Percentiles rank a stretch among this genome's conserved stretches.
Evolutionary conservation across 1,140 invertebrate species (phyloP).

Genomic region (Penaeus indicus): DNA sequence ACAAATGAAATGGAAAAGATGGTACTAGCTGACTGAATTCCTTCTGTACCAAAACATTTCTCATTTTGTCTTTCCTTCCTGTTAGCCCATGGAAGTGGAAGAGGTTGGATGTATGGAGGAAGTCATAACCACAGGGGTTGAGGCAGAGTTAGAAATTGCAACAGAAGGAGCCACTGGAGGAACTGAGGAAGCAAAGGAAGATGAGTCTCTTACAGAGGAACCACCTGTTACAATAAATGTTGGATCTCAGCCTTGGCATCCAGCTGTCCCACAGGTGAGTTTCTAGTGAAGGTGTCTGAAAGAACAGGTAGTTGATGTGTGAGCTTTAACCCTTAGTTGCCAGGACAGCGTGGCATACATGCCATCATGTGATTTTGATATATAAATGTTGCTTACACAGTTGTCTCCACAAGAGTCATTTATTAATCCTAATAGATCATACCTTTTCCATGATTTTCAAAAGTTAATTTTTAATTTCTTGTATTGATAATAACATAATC

Average conservation of each 20-base stretch:
- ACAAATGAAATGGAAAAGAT: not conserved
- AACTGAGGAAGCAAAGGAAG: constrained; percentile 34
- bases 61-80: not conserved
- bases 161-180: constrained; percentile 47
- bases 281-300: not conserved
- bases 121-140: constrained; percentile 40
- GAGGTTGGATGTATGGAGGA: constrained; percentile 60
- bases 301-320: not conserved
- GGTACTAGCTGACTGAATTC: not conserved
- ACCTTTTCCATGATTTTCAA: too few relatives aligned
- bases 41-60: not conserved
- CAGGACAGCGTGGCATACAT: too few relatives aligned
- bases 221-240: constrained; percentile 46
- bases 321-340: not conserved
- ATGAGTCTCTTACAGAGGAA: constrained; percentile 42
- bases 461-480: too few relatives aligned
- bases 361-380: too few relatives aligned
- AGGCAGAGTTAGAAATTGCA: constrained; percentile 33
- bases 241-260: constrained; percentile 50
- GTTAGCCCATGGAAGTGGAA: constrained; percentile 60
- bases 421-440: too few relatives aligned
- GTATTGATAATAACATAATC: too few relatives aligned
- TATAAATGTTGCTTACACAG: too few relatives aligned
- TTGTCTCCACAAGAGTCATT: too few relatives aligned
- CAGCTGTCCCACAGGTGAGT: constrained; percentile 57